Evolutionary conservation across 1,140 invertebrate species (phyloP), one percentile per base, ranked within the genome.

Genomic region (Vanessa tameamea): DNA sequence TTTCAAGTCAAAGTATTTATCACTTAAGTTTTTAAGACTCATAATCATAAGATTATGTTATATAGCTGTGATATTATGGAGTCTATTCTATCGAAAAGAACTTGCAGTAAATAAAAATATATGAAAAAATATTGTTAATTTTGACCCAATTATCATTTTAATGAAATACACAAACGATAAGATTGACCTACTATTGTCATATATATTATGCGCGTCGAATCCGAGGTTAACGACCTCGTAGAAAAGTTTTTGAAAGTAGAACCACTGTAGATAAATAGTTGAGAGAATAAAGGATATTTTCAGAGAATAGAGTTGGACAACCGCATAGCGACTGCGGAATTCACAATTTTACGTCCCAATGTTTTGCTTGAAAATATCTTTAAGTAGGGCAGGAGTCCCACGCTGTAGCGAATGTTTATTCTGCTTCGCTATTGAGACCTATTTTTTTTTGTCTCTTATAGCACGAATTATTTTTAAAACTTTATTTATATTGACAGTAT

Each of bases 311-410:
- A 69, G 16, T 59, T 59, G 57, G 50, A 59, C 55, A 69, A 59
- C 67, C 67, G 55, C 67, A 69, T 69, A 66, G 57, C 59, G 61
- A 23, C 70, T 66, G 64, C 23, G 53, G 53, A 50, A 57, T 47
- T 53, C 26, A 43, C 64, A 75, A 66, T 70, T 75, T 66, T 48
- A 64, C 63, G 68, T 59, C 16, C 61, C 68, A 51, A 70, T 69
- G 59, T 76, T 78, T 76, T 78, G 66, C 70, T 73, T 78, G 77
- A 72, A 74, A 75, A 75, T 51, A 47, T 53, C 59, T 66, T 43
- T 69, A 78, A 78, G 70, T 75, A 75, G 77, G 73, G 53, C 77
- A 68, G 65, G 23, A 65, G 48, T 37, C 64, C 53, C 51, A 66
- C 57, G 14, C 57, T 73, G 53, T 63, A 55, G 65, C 67, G 73